Evolutionary conservation across 2,797 vertebrate genomes (phyloP), one percentile per base, ranked within the genome.

Genomic region (Chloroceryle amazona): DNA sequence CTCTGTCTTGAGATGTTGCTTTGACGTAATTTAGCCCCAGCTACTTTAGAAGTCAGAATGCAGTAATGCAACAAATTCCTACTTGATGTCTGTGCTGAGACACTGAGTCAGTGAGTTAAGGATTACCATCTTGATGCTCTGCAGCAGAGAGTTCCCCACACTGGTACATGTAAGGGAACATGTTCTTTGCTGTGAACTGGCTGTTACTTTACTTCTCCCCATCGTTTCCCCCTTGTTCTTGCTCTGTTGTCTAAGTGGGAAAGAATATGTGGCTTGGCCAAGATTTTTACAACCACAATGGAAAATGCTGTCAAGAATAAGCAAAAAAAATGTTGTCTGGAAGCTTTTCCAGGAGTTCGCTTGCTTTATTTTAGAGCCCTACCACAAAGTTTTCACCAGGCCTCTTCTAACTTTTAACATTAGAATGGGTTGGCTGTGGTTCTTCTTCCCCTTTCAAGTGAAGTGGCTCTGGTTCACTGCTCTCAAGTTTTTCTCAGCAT

Each of bases 211-310:
- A n/a, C 81, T 92, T 79, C 31, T 93, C 57, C 28, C 35, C 73
- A 73, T 86, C 12, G 0, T 76, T 94, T 73, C 29, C 54, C 26
- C 41, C 71, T 90, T 93, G 44, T 79, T 95, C 70, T 88, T 81
- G 23, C 44, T 82, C 41, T 68, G 3, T 86, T 92, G 86, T 49
- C 65, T 94, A 67, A 85, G 60, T 73, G 47, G 62, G 52, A 80
- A 97, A 92, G 83, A 95, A 80, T 93, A 95, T 85, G 70, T 4
- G 3, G 19, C 85, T 88, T 92, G 74, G 94, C 83, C 86, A 95
- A 87, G 82, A 46, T 19, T 74, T 97, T 97, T 93, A 95, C 94
- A 90, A 90, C 94, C 88, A 86, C 95, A 89, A 8, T 94, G 96
- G 90, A 96, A 96, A 96, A 92, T 79, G 29, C 37, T 68, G 10